Conservation (phyloP, 1,140 invertebrate species). For the Danaus plexippus region DNA sequence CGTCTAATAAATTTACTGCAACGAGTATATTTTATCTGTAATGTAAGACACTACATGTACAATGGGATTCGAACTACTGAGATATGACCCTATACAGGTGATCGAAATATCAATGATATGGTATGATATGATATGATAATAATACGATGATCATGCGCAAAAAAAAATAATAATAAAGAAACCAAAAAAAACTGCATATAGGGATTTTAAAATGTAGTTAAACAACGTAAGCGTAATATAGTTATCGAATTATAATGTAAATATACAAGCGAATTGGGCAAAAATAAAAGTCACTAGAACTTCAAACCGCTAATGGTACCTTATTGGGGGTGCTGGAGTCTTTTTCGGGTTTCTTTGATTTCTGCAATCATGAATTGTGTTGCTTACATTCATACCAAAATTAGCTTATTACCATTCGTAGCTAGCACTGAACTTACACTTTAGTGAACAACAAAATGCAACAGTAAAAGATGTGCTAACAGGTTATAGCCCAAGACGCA, state of each 20-base stretch:
- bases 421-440: no score
- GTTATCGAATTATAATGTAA: no score
- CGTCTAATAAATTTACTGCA: conserved; percentile 62
- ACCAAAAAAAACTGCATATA: conserved; percentile 1
- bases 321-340: conserved; percentile 63
- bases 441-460: no score
- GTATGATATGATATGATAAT: conserved; percentile 6
- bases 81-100: conserved; percentile 15
- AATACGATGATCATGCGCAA: not conserved
- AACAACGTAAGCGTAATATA: conserved; percentile 18
- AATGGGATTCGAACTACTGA: conserved; percentile 1
- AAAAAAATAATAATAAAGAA: conserved; percentile 3
- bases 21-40: conserved; percentile 62
- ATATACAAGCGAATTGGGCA: conserved; percentile 9
- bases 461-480: no score
- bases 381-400: no score
- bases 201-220: conserved; percentile 11
- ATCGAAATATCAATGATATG: conserved; percentile 4
- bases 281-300: conserved; percentile 21
- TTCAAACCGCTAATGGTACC: conserved; percentile 46
- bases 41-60: conserved; percentile 34
- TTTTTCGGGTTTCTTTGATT: conserved; percentile 71
- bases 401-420: no score
- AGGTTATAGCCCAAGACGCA: no score
- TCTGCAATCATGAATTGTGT: conserved; percentile 50